phyloP scores from a whole-genome alignment of 2,113 vertebrate genomes.

The Rhodinocichla rosea region DNA sequence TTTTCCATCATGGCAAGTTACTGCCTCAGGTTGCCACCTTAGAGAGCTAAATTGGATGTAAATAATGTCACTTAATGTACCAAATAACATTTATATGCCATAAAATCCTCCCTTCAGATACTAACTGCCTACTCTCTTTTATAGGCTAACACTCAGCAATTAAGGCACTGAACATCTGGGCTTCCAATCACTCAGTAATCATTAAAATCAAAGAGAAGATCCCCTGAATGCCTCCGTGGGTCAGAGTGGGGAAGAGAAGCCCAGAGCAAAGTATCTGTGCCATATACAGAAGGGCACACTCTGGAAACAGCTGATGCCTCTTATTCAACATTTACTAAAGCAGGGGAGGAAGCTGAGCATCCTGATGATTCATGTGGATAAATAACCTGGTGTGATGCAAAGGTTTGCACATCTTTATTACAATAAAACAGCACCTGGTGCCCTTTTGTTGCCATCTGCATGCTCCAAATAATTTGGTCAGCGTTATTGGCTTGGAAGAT shows the following conservation, averaged over 20 bases:
- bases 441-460: conserved; percentile 62
- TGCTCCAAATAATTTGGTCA: conserved; percentile 60
- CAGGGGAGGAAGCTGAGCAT: conserved; percentile 29
- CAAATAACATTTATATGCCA: conserved; percentile 31
- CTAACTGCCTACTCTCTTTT: conserved; percentile 37
- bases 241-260: conserved; percentile 31
- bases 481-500: conserved; percentile 50
- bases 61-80: conserved; percentile 50
- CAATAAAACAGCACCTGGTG: conserved; percentile 66
- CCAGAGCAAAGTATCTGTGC: conserved; percentile 46
- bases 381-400: conserved; percentile 51
- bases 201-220: conserved; percentile 50
- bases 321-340: conserved; percentile 54
- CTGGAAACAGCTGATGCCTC: conserved; percentile 54
- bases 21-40: conserved; percentile 1
- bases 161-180: conserved; percentile 54
- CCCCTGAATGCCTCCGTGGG: conserved; percentile 25
- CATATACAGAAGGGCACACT: conserved; percentile 8
- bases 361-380: conserved; percentile 40
- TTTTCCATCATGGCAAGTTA: neutral
- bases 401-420: conserved; percentile 66
- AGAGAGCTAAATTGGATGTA: conserved; percentile 27
- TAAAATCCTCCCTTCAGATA: conserved; percentile 46
- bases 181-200: conserved; percentile 8
- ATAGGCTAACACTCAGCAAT: conserved; percentile 32